Base-by-base conservation (phyloP, 2,888 invertebrate genomes). In the Branchipolynoe longqiensis region DNA sequence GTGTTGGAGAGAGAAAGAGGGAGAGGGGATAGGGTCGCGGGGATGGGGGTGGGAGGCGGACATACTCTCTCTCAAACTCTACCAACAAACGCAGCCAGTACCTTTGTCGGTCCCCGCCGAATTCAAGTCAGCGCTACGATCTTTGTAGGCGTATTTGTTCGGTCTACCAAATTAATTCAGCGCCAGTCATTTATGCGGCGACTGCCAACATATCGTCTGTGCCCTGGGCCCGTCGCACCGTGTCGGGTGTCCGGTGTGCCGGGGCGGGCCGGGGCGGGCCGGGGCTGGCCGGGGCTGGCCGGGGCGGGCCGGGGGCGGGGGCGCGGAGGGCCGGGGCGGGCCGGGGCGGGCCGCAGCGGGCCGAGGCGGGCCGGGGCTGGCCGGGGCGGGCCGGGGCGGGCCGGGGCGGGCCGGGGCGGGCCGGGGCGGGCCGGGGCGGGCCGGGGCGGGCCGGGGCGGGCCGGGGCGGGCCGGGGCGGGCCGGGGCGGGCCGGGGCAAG, bases 41-140 rank as follows among this genome's bases (percentile, higher is more conserved):
- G 25, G 56, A 56, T 3, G 56, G 56, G 56, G 22, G 56, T 8
- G 56, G 56, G 56, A 25, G 56, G 3, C 22, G 56, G 25, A 25
- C 28, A 62, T 25, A n/a, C n/a, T n/a, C n/a, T n/a, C n/a, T n/a
- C n/a, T n/a, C n/a, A n/a, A n/a, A n/a, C n/a, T n/a, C n/a, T n/a
- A n/a, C n/a, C n/a, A n/a, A n/a, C n/a, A n/a, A n/a, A n/a, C n/a
- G n/a, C n/a, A n/a, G n/a, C n/a, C n/a, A n/a, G n/a, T n/a, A n/a
- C n/a, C n/a, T n/a, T n/a, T n/a, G n/a, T n/a, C n/a, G n/a, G n/a
- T n/a, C n/a, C n/a, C n/a, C 48, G n/a, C 12, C 48, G 54, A 48
- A 78, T 78, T 78, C 78, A 78, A 78, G 78, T 78, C 78, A 78
- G 78, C 78, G 48, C 41, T 78, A 78, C 78, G 48, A 78, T 78